phyloP scores from a whole-genome alignment of 1,140 invertebrate species.

The Rhysida immarginata region DNA sequence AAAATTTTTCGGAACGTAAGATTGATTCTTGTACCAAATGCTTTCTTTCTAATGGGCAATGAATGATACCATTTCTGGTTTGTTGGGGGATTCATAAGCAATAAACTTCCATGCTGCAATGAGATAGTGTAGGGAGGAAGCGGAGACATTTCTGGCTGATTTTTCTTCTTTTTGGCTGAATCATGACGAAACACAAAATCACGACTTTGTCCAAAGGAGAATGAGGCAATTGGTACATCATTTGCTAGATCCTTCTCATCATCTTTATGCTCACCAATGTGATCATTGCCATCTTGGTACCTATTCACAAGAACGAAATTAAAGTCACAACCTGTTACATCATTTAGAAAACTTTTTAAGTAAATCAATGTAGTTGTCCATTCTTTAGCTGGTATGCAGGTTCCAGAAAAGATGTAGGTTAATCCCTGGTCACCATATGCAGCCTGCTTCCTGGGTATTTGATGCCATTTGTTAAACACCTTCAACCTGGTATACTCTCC shows the following conservation, averaged over 20 bases:
- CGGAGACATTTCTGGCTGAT: constrained; percentile 14
- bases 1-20: constrained; percentile 42
- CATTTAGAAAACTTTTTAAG: too few species aligned
- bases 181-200: constrained; percentile 49
- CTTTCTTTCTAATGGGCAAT: constrained; percentile 41
- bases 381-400: too few species aligned
- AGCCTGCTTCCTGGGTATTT: constrained; percentile 49
- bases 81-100: constrained; percentile 56
- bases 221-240: constrained; percentile 45
- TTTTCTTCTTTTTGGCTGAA: constrained; percentile 33
- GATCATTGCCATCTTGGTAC: constrained; percentile 49
- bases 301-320: constrained; percentile 36
- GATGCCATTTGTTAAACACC: constrained; percentile 49
- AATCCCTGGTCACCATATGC: too few species aligned
- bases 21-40: constrained; percentile 42
- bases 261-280: constrained; percentile 55
- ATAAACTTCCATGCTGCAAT: constrained; percentile 45
- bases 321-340: too few species aligned
- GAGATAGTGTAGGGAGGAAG: constrained; percentile 35
- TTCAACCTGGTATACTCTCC: constrained; percentile 41
- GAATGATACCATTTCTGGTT: constrained; percentile 55
- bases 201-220: constrained; percentile 47
- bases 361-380: too few species aligned
- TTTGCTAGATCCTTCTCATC: constrained; percentile 48
- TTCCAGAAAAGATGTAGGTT: too few species aligned